These are phyloP conservation scores for Caranx melampygus DNA, from an alignment of 2,113 vertebrate species.

Conservation along the genomic window DNA sequence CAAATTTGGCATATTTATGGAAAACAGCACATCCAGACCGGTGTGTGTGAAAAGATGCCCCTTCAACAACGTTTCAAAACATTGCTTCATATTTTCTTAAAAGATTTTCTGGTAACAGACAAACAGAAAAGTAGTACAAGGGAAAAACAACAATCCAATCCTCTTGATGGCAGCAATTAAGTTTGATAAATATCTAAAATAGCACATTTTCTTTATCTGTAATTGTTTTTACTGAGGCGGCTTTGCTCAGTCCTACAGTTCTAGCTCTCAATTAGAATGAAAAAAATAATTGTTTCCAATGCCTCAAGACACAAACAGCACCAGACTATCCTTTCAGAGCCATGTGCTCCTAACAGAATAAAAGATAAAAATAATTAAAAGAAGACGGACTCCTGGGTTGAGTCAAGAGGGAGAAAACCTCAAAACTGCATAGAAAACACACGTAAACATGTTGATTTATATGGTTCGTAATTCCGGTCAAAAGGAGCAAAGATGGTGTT, in stretches of 20 bases:
- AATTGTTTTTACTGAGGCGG: constrained; percentile 28
- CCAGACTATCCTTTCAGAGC: background rate
- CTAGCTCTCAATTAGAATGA: background rate
- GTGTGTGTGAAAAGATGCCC: background rate
- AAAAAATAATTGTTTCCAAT: constrained; percentile 9
- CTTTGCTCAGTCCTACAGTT: constrained; percentile 21
- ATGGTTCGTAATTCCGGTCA: constrained; percentile 28
- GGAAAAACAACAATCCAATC: constrained; percentile 4
- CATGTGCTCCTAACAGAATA: constrained; percentile 3
- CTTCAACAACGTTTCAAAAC: background rate
- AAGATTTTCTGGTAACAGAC: constrained; percentile 1
- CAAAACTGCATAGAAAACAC: constrained; percentile 18
- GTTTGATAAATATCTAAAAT: constrained; percentile 50
- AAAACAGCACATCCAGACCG: background rate
- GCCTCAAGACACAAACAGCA: constrained; percentile 12
- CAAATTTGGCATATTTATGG: background rate
- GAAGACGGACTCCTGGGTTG: constrained; percentile 1
- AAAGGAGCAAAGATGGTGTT: constrained; percentile 41
- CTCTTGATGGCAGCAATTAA: constrained; percentile 52
- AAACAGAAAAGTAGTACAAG: constrained; percentile 20
- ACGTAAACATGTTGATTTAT: background rate
- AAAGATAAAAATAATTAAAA: constrained; percentile 22
- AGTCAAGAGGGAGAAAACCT: background rate
- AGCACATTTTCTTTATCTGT: constrained; percentile 30
- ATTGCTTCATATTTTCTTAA: constrained; percentile 7